These are phyloP conservation scores for Xestobium rufovillosum DNA, from an alignment of 2,888 invertebrate species.

Conservation along the genomic window DNA sequence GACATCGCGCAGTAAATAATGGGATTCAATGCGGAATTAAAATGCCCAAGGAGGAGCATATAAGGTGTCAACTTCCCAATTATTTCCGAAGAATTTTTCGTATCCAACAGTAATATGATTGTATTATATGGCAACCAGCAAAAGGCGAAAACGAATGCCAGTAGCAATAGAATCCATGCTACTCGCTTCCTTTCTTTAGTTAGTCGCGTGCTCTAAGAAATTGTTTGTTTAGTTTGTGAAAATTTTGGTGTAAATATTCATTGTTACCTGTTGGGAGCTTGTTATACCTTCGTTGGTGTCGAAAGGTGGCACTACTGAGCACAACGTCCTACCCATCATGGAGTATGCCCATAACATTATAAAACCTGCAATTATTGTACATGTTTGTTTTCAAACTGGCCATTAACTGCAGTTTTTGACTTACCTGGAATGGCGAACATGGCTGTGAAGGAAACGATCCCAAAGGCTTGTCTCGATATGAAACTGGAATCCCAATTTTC, in stretches of 20 bases:
- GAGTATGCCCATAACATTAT: slow-evolving; percentile 59
- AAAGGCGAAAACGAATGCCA: slow-evolving; percentile 66
- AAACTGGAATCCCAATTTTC: slow-evolving; percentile 54
- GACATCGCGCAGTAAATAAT: slow-evolving; percentile 71
- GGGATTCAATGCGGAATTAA: slow-evolving; percentile 70
- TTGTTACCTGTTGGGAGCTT: slow-evolving; percentile 56
- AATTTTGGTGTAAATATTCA: neutral
- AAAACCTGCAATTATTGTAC: slow-evolving; percentile 44
- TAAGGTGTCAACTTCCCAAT: slow-evolving; percentile 51
- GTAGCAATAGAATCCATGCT: slow-evolving; percentile 64
- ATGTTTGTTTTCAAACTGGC: neutral
- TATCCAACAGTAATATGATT: slow-evolving; percentile 57
- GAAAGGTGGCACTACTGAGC: slow-evolving; percentile 61
- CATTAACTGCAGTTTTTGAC: slow-evolving; percentile 21
- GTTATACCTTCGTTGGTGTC: slow-evolving; percentile 59
- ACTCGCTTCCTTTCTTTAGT: slow-evolving; percentile 65
- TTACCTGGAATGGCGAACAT: slow-evolving; percentile 70
- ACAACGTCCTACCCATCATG: slow-evolving; percentile 62
- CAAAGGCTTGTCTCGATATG: slow-evolving; percentile 53
- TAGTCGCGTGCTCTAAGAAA: slow-evolving; percentile 51
- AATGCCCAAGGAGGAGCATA: slow-evolving; percentile 63
- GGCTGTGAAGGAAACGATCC: slow-evolving; percentile 62
- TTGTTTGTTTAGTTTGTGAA: too few species aligned
- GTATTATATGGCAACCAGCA: slow-evolving; percentile 77
- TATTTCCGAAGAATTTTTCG: slow-evolving; percentile 41